Base-by-base conservation (phyloP, 2,113 vertebrate species). In the Megalops atlanticus region DNA sequence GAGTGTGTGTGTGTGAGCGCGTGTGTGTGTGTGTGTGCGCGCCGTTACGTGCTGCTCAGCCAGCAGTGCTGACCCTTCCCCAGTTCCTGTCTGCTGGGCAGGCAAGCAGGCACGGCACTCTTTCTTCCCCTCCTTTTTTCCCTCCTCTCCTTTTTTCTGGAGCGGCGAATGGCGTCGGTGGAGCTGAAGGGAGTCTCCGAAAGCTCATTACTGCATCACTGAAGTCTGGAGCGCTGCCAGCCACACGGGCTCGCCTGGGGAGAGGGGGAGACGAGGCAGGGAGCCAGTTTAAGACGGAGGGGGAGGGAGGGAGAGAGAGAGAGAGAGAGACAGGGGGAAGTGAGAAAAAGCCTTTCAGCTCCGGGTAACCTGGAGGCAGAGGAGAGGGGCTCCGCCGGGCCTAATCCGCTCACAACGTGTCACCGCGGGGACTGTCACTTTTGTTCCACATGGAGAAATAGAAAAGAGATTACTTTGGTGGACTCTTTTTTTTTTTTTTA, bases 141-240 rank as follows among this genome's bases (percentile, higher is more conserved):
- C 21, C 10, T 45, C 38, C 38, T 39, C 38, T 27, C 16, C 12
- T 18, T 47, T 36, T 49, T 10, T 76, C 74, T 16, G 31, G 3
- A 16, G 33, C 52, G 41, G 80, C 82, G 83, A 85, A 85, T 87
- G 84, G 84, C 78, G 58, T 82, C 82, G 6, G 74, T 73, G 68
- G 69, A 85, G 80, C 86, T 84, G 78, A 85, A 68, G 85, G 84
- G 82, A 84, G 84, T 82, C 82, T 85, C 81, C 81, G 77, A 85
- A 83, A 80, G 85, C 82, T 88, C 87, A 88, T 88, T 86, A 86
- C 78, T 81, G 82, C 80, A 81, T 85, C 83, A 84, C 82, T 82
- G 79, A 81, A 86, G 47, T 84, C 83, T 85, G 87, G 83, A 85
- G 70, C 70, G 35, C 80, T 88, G 85, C 84, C 85, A 88, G 77